Base-by-base conservation (phyloP, 2,888 invertebrate genomes). In the Polia nebulosa region DNA sequence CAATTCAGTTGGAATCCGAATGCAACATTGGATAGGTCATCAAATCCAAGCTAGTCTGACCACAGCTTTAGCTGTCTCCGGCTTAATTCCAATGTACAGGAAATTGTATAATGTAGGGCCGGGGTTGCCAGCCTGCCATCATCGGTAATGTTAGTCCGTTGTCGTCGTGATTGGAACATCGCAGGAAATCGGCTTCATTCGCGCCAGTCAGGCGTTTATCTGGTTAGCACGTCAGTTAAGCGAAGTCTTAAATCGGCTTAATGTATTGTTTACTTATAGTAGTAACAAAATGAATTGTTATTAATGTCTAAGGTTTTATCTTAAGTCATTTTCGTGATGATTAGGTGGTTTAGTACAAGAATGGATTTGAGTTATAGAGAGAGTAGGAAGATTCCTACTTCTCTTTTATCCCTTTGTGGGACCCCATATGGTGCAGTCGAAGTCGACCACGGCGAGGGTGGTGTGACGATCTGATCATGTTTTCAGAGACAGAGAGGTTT, bases 31-130 rank as follows among this genome's bases (percentile, higher is more conserved):
- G n/a, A n/a, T n/a, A n/a, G n/a, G n/a, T n/a, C n/a, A 7, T 15
- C 15, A 64, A 47, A 8, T 25, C 29, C 13, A 22, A 55, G 11
- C 8, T 9, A 55, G 41, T 53, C n/a, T 69, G 36, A 15, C 32
- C 20, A 44, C 47, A 57, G 57, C 76, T 71, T 61, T 49, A 65
- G 56, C 71, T 60, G 57, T 62, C 66, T 55, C 57, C 58, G 58
- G 25, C 29, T 29, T 75, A 45, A 49, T 58, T 53, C 44, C 32
- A 34, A 61, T 67, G 61, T 59, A 57, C 63, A 76, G 68, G 68
- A 69, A 69, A 77, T 77, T 61, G 60, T 60, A 64, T 72, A 77
- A 73, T 29, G 69, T 58, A 69, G 76, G 20, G 58, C 52, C 56
- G 52, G 63, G 36, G 44, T 17, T 39, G 39, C 20, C 49, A 41